Evolutionary conservation across 2,113 vertebrate species (phyloP), one percentile per base, ranked within the genome.

Genomic region (Lycaon pictus): DNA sequence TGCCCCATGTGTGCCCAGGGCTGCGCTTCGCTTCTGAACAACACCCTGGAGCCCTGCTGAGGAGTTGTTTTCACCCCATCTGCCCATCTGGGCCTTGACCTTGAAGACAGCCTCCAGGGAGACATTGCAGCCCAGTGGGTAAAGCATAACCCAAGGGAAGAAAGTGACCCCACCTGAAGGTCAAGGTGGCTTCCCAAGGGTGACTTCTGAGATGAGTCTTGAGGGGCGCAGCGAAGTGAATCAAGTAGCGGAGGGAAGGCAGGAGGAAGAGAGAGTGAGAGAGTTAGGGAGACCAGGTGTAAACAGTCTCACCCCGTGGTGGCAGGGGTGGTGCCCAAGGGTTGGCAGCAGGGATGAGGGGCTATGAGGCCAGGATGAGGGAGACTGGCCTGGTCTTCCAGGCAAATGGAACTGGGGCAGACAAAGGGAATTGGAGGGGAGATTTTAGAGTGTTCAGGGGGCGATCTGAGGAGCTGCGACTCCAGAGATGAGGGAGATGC

Each of bases 241-340:
- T 37, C 2, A 60, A 32, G 35, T 53, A 12, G 65, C 43, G 37
- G 12, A 48, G 6, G 27, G 55, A 51, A 56, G 51, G 56, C 72
- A 27, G 19, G 51, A 62, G 37, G 17, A 23, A 56, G 76, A 63
- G 51, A 23, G 35, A 22, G 32, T 1, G 3, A 76, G 11, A 3
- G 5, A 29, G n/a, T 56, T 2, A 4, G 19, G 72, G 58, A 92
- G 72, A 12, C 58, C 79, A 55, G 56, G 10, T 11, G 32, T n/a
- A 20, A 62, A 56, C 5, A 2, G n/a, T 51, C 67, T 43, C 51
- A 53, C 10, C 56, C 35, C 6, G 7, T 0, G 1, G 17, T n/a
- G 80, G 17, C 72, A 23, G 1, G 15, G 16, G 20, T 23, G 53
- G n/a, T 60, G 62, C 25, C 56, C 56, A 5, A 65, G 32, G 29